Conservation (phyloP, 1,140 invertebrate genomes). For the Mactra quadrangularis region DNA sequence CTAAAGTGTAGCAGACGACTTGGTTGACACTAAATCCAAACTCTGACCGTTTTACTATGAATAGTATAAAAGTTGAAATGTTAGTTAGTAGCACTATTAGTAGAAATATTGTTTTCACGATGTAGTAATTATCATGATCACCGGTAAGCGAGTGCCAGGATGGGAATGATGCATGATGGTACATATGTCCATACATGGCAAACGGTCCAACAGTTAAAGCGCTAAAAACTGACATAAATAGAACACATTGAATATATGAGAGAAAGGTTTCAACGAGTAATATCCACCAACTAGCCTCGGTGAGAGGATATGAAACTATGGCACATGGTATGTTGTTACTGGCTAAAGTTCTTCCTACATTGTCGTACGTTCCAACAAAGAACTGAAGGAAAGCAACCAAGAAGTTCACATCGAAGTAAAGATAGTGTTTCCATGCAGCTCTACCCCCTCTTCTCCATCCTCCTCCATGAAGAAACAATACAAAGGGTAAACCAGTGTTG, state of each 20-base stretch:
- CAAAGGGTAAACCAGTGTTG: constrained; percentile 34
- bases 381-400: constrained; percentile 44
- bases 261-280: constrained; percentile 44
- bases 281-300: constrained; percentile 6
- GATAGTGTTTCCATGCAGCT: constrained; percentile 61
- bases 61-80: background rate
- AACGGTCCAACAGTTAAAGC: background rate
- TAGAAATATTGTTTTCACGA: background rate
- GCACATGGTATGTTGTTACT: constrained; percentile 56
- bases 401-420: constrained; percentile 63
- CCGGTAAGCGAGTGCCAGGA: background rate
- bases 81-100: background rate
- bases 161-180: background rate
- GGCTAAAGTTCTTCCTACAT: constrained; percentile 50
- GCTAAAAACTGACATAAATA: background rate
- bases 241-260: constrained; percentile 50
- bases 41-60: background rate
- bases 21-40: no score
- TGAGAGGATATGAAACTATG: constrained; percentile 60
- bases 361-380: constrained; percentile 42
- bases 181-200: background rate
- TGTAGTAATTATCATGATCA: background rate
- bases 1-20: no score
- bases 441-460: constrained; percentile 63
- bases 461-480: constrained; percentile 66